Evolutionary conservation across 2,113 vertebrate genomes (phyloP).

Genomic region (Danionella cerebrum): DNA sequence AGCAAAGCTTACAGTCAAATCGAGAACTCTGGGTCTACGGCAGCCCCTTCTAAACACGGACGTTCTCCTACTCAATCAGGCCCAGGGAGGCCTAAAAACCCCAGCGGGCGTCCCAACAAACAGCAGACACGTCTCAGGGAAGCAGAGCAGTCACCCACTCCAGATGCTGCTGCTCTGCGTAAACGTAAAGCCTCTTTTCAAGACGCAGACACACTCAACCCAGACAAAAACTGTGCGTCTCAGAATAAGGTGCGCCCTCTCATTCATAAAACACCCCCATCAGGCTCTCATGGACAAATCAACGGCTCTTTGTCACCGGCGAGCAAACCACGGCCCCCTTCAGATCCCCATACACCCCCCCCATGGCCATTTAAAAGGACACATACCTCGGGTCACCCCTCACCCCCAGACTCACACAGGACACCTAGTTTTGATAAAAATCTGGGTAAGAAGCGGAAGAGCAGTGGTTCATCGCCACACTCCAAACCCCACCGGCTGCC

Average conservation of each 20-base stretch:
- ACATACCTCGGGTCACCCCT: slow-evolving; percentile 50
- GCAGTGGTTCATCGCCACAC: slow-evolving; percentile 61
- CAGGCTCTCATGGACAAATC: slow-evolving; percentile 61
- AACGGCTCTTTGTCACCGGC: slow-evolving; percentile 70
- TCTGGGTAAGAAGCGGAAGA: slow-evolving; percentile 78
- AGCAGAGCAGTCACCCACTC: slow-evolving; percentile 38
- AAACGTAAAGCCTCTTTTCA: slow-evolving; percentile 71
- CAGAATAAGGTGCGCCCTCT: slow-evolving; percentile 52
- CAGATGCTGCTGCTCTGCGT: slow-evolving; percentile 58
- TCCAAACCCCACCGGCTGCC: slow-evolving; percentile 64
- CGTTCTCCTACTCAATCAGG: slow-evolving; percentile 56
- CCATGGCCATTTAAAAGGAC: slow-evolving; percentile 61
- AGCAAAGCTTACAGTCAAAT: slow-evolving; percentile 33
- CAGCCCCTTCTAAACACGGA: slow-evolving; percentile 55
- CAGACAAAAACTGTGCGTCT: slow-evolving; percentile 77
- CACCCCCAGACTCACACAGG: slow-evolving; percentile 57
- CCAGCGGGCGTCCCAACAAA: slow-evolving; percentile 72
- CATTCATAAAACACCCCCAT: slow-evolving; percentile 39
- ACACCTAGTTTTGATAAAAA: slow-evolving; percentile 65
- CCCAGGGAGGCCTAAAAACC: slow-evolving; percentile 67
- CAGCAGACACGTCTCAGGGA: slow-evolving; percentile 67
- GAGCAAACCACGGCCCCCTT: slow-evolving; percentile 54
- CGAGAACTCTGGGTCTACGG: slow-evolving; percentile 61
- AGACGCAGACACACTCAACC: slow-evolving; percentile 61
- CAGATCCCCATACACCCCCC: slow-evolving; percentile 51